These are phyloP conservation scores for Apamea monoglypha DNA, from an alignment of 2,888 invertebrate species.

Conservation along the genomic window DNA sequence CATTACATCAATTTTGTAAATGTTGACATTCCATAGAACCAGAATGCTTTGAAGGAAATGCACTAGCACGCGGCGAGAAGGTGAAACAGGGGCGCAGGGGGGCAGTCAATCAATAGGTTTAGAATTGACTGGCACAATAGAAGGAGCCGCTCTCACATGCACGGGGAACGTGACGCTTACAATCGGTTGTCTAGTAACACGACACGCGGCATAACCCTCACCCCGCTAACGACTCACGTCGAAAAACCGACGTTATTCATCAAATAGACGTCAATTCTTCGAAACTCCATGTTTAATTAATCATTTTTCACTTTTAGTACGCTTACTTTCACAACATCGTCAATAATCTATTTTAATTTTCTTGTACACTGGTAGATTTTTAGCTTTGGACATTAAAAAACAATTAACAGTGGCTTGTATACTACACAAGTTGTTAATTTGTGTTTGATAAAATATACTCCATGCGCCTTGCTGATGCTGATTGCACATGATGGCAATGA, in stretches of 20 bases:
- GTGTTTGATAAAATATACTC: conserved; percentile 13
- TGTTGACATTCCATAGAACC: conserved; percentile 57
- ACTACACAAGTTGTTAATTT: background rate
- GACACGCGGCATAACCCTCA: conserved; percentile 72
- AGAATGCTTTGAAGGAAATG: conserved; percentile 77
- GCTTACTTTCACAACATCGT: background rate
- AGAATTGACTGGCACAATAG: conserved; percentile 73
- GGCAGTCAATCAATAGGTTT: conserved; percentile 83
- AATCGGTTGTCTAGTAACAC: conserved; percentile 69
- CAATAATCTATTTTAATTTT: conserved; percentile 20
- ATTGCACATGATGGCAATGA: conserved; percentile 14
- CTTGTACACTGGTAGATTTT: background rate
- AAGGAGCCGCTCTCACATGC: conserved; percentile 70
- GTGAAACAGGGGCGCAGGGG: conserved; percentile 67
- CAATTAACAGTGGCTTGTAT: conserved; percentile 2
- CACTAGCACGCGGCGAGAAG: conserved; percentile 70
- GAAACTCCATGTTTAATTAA: conserved; percentile 45
- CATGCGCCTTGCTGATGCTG: background rate
- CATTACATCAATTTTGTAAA: conserved; percentile 12
- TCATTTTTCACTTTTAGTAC: conserved; percentile 36
- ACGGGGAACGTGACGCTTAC: conserved; percentile 63
- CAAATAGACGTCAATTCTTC: conserved; percentile 44
- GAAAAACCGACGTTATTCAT: conserved; percentile 63
- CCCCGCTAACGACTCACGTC: conserved; percentile 70
- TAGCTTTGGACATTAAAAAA: background rate